phyloP scores from a whole-genome alignment of 2,797 vertebrate genomes.

The Gymnoscopelus braueri region DNA sequence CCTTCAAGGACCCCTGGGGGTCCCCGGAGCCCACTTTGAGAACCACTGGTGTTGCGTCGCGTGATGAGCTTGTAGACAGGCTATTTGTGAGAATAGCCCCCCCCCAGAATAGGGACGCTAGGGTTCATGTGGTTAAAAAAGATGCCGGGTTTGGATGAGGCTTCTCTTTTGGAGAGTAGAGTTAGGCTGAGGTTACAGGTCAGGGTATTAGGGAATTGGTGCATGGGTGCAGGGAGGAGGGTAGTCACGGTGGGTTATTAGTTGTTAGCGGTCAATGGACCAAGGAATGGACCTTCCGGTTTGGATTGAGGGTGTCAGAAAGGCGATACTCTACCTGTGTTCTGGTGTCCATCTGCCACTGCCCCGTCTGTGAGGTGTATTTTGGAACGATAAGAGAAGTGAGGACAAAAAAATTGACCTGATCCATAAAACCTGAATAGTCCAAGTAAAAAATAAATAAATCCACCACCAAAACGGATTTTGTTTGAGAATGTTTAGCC shows the following conservation, averaged over 20 bases:
- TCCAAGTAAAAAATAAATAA: slow-evolving; percentile 50
- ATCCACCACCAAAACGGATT: slow-evolving; percentile 40
- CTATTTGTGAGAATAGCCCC: no score
- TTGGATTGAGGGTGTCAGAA: slow-evolving; percentile 58
- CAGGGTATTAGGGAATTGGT: slow-evolving; percentile 3
- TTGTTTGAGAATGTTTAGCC: slow-evolving; percentile 31
- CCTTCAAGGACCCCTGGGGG: no score
- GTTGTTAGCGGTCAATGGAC: slow-evolving; percentile 28
- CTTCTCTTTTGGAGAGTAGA: slow-evolving; percentile 76
- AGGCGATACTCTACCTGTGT: slow-evolving; percentile 92
- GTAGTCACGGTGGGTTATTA: slow-evolving; percentile 26
- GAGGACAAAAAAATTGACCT: slow-evolving; percentile 64
- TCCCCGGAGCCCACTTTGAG: no score
- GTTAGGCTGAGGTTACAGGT: slow-evolving; percentile 44
- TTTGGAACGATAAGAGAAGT: slow-evolving; percentile 84
- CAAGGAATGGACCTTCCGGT: slow-evolving; percentile 49
- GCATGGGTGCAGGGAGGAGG: slow-evolving; percentile 18
- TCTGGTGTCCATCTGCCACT: slow-evolving; percentile 91
- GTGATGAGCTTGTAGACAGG: no score
- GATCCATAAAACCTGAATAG: slow-evolving; percentile 62
- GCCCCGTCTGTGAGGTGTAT: slow-evolving; percentile 89
- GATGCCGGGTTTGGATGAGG: slow-evolving; percentile 54
- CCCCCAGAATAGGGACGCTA: background rate
- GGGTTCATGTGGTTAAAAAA: slow-evolving; percentile 60
- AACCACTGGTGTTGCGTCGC: background rate